Conservation (phyloP, 2,888 invertebrate genomes). For the Cheilosia vernalis region DNA sequence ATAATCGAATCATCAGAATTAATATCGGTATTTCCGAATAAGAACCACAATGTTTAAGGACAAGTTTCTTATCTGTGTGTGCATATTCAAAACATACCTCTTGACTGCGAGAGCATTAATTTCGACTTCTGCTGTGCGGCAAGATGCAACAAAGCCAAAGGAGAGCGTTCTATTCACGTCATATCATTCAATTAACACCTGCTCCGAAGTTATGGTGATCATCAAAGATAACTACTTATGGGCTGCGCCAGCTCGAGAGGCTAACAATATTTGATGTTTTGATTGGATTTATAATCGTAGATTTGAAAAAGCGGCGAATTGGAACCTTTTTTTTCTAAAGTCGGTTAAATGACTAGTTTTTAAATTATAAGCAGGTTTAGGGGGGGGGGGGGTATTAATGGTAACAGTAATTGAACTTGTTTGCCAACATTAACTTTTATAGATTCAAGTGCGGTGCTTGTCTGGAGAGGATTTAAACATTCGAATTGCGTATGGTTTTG, state of each 20-base stretch:
- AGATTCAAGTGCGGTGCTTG: too few relatives aligned
- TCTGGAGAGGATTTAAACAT: too few relatives aligned
- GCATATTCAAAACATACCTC: conserved; percentile 64
- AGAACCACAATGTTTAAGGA: conserved; percentile 68
- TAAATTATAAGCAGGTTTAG: not conserved
- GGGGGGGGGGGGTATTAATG: conserved; percentile 1
- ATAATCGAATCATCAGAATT: conserved; percentile 73
- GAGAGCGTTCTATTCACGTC: conserved; percentile 64
- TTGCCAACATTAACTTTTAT: not conserved
- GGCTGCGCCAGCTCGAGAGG: conserved; percentile 36
- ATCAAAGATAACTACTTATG: conserved; percentile 68
- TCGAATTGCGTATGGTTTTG: too few relatives aligned
- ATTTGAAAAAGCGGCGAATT: conserved; percentile 8
- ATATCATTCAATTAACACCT: conserved; percentile 75
- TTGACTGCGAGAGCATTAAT: conserved; percentile 71
- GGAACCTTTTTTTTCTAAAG: conserved; percentile 19
- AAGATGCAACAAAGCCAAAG: conserved; percentile 66
- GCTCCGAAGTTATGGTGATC: conserved; percentile 57
- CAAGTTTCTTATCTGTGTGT: conserved; percentile 41
- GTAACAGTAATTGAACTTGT: not conserved
- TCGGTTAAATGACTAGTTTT: conserved; percentile 21
- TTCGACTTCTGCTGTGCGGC: conserved; percentile 67
- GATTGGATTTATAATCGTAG: conserved; percentile 58
- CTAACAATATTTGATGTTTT: conserved; percentile 68
- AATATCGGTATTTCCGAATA: conserved; percentile 68